A percentile compares a stretch with the other conserved stretches of the same genome.
These are phyloP conservation scores for Crocallis elinguaria DNA, from an alignment of 2,888 invertebrate genomes.

Conservation along the genomic window DNA sequence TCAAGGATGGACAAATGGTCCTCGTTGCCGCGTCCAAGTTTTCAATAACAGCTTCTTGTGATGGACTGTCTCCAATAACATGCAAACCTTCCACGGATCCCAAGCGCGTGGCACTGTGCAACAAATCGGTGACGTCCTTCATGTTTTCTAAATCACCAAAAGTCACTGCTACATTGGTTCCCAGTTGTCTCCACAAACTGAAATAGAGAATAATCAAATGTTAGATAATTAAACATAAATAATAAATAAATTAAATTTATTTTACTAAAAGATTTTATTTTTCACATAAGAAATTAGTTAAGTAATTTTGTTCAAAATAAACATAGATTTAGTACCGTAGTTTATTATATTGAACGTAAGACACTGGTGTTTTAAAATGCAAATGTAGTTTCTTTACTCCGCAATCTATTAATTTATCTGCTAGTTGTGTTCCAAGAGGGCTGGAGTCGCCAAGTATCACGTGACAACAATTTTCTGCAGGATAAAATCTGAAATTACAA, in stretches of 20 bases:
- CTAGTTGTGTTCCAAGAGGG: constrained; percentile 43
- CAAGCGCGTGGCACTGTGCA: neutral
- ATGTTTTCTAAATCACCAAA: constrained; percentile 5
- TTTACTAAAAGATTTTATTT: neutral
- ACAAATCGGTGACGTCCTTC: constrained; percentile 2
- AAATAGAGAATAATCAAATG: constrained; percentile 4
- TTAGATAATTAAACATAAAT: too few species aligned
- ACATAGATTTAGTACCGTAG: neutral
- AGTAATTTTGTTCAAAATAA: neutral
- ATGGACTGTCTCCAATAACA: neutral
- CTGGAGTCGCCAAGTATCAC: constrained; percentile 48
- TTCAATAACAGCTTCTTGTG: neutral
- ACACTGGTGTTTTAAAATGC: constrained; percentile 27
- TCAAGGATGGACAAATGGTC: constrained; percentile 1
- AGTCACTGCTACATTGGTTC: constrained; percentile 22
- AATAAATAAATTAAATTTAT: neutral
- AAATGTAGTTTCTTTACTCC: constrained; percentile 54
- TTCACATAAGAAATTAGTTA: neutral
- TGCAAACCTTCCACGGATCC: constrained; percentile 17
- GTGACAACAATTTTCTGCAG: constrained; percentile 42
- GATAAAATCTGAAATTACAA: constrained; percentile 41
- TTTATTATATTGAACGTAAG: neutral
- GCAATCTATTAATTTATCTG: constrained; percentile 46
- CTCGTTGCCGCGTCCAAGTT: constrained; percentile 9
- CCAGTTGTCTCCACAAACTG: constrained; percentile 37